Base-by-base conservation (phyloP, 2,797 vertebrate genomes). In the Phataginus tricuspis region DNA sequence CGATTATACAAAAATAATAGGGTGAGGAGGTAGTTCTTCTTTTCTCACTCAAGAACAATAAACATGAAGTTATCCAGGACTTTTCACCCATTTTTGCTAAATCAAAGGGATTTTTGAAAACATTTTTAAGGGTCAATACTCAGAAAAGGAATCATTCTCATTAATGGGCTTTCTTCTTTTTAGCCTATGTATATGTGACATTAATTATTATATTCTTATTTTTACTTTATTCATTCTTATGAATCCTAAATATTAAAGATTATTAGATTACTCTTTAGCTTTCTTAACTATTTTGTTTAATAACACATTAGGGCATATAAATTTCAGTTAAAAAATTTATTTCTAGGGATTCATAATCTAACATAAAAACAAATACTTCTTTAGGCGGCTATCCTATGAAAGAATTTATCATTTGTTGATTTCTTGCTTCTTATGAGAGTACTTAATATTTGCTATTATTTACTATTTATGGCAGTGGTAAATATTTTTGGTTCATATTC, bases 181-280 rank as follows among this genome's bases (percentile, higher is more conserved):
- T 45, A 82, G 77, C 4, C 4, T 53, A 25, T 16, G 0, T 78
- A 37, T 55, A 87, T 96, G 77, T 75, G 45, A 31, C 80, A 95
- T 86, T 90, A 86, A 64, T 83, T 92, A 4, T 79, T 77, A 37
- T 39, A 79, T 64, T 87, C 79, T 90, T 7, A 39, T 31, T 80
- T 34, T 91, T 91, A 78, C 10, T 72, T 92, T 42, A 66, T 45
- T 88, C 14, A 83, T 37, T 92, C 61, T 93, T 74, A 80, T 78
- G 51, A 91, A 88, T 89, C 19, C 57, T 94, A 96, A 95, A 63
- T 90, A 75, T 87, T 90, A 97, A 91, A 89, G 39, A 42, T 94
- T 84, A 80, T 90, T 93, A 78, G 39, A 78, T 61, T 79, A 49
- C n/a, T 80, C 23, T 42, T 87, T 80, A 68, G 27, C 19, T 59